Conservation (phyloP, 2,888 invertebrate genomes). For the Caenorhabditis sp. region DNA sequence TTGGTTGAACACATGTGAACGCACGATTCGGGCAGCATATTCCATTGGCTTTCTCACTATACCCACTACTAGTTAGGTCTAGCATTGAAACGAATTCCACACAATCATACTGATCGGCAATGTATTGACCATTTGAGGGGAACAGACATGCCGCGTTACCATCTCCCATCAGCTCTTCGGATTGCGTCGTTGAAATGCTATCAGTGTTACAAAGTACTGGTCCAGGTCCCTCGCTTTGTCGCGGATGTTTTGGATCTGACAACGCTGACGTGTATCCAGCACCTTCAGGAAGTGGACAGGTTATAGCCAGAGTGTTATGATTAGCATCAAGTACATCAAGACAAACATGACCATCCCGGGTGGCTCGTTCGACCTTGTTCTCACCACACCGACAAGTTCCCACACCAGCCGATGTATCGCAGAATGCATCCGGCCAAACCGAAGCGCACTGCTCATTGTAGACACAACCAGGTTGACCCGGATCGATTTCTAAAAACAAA, state of each 20-base stretch:
- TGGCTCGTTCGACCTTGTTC: slow-evolving; percentile 60
- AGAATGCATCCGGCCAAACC: slow-evolving; percentile 64
- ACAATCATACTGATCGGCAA: slow-evolving; percentile 62
- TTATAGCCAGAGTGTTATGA: slow-evolving; percentile 60
- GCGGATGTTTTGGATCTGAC: slow-evolving; percentile 59
- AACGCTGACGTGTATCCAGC: slow-evolving; percentile 62
- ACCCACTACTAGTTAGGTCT: slow-evolving; percentile 56
- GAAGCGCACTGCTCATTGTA: slow-evolving; percentile 61
- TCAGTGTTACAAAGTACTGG: slow-evolving; percentile 60
- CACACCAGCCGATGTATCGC: slow-evolving; percentile 58
- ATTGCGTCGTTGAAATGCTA: slow-evolving; percentile 49
- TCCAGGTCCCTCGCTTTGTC: slow-evolving; percentile 56
- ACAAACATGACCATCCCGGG: slow-evolving; percentile 61
- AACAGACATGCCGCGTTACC: slow-evolving; percentile 57
- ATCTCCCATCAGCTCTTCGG: slow-evolving; percentile 53
- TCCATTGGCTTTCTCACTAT: slow-evolving; percentile 58
- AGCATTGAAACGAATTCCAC: slow-evolving; percentile 59
- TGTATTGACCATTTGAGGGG: slow-evolving; percentile 57
- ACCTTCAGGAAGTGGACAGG: slow-evolving; percentile 63
- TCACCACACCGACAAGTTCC: slow-evolving; percentile 63
- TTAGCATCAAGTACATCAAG: slow-evolving; percentile 59
- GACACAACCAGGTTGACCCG: slow-evolving; percentile 62
- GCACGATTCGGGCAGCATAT: slow-evolving; percentile 63
- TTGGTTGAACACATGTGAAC: slow-evolving; percentile 60
- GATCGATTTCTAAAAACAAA: slow-evolving; percentile 55